Base-by-base conservation (phyloP, 2,888 invertebrate genomes). In the Pseudococcus longispinus region DNA sequence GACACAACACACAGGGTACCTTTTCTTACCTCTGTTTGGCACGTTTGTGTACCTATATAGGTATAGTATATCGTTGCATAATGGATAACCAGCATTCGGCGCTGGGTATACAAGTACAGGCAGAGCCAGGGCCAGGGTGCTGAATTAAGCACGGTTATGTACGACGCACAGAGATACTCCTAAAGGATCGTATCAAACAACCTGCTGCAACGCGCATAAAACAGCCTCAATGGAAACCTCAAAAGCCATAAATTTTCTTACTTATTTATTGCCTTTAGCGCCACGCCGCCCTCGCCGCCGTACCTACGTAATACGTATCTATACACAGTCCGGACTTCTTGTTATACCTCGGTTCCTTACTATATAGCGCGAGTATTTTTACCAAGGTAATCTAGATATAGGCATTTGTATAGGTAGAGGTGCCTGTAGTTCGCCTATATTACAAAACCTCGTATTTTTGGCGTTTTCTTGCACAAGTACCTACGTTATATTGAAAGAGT, bases 221-320 rank as follows among this genome's bases (percentile, higher is more conserved):
- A 70, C 70, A 70, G 70, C 70, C 70, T 70, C 70, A 70, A 70
- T 29, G 70, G 77, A 80, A 42, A 80, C 42, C 77, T 80, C 37
- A 42, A 80, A 42, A 80, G 77, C 77, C 77, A 80, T 80, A 80
- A 80, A 80, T 80, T 80, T 80, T 80, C 77, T 42, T 80, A 80
- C 42, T 80, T 80, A 80, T 80, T 80, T 80, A 80, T 80, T 42
- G 42, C 42, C 42, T 42, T 80, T 42, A 42, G 70, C 70, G 26
- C 15, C 70, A 29, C 51, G 15, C 51, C 51, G 51, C 51, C 2
- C 60, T 6, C 60, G n/a, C n/a, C 51, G 15, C 51, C 51, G 51
- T n/a, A 37, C 9, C 37, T 6, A 37, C 37, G 0, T 37, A 37
- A n/a, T n/a, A n/a, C n/a, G n/a, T 6, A 5, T 37, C 37, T 37